Conservation (phyloP, 2,888 invertebrate species). For the Drosophila mulleri region DNA sequence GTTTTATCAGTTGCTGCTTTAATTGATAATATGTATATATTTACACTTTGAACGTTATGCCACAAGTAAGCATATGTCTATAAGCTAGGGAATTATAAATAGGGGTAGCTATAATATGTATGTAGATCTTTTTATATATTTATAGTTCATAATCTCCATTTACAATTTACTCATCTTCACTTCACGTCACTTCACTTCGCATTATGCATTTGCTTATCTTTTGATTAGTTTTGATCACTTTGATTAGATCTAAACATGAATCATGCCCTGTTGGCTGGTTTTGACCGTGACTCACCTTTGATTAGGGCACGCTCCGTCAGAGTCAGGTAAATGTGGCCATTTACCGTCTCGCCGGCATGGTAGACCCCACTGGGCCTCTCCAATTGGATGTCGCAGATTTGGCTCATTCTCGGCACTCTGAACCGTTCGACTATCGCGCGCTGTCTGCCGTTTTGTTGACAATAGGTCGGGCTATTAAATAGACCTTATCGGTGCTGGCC, state of each 20-base stretch:
- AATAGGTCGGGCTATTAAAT: conserved; percentile 54
- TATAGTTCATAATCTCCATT: no score
- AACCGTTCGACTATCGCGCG: conserved; percentile 29
- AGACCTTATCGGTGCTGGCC: conserved; percentile 49
- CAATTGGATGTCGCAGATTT: conserved; percentile 65
- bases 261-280: conserved; percentile 39
- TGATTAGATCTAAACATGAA: conserved; percentile 25
- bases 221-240: conserved; percentile 1
- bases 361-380: conserved; percentile 66
- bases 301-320: conserved; percentile 66
- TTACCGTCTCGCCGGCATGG: conserved; percentile 73
- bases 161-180: background rate
- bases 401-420: conserved; percentile 55
- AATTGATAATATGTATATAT: conserved; percentile 4
- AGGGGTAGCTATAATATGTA: background rate
- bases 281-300: conserved; percentile 74
- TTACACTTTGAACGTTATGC: no score
- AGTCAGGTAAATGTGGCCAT: conserved; percentile 61
- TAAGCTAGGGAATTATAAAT: background rate
- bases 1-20: background rate
- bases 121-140: background rate
- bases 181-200: background rate
- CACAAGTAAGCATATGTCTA: background rate
- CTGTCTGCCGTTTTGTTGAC: conserved; percentile 53
- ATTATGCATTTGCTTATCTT: conserved; percentile 14